phyloP scores from a whole-genome alignment of 2,113 vertebrate genomes.

The Danio rerio region DNA sequence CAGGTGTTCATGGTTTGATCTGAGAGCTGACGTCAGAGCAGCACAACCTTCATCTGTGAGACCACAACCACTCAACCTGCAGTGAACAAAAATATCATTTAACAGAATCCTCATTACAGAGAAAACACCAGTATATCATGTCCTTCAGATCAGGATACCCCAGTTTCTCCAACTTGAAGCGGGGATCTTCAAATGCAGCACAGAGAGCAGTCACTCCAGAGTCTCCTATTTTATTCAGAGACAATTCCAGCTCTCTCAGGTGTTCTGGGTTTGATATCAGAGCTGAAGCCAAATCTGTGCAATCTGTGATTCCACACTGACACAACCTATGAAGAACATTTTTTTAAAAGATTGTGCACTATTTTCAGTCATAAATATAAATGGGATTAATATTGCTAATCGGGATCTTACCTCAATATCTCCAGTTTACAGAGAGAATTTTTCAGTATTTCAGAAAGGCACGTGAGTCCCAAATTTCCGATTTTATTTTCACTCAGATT shows the following conservation, averaged over 20 bases:
- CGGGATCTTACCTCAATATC: background rate
- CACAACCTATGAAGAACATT: background rate
- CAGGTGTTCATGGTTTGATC: too few species aligned
- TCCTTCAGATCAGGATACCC: background rate
- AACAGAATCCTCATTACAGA: background rate
- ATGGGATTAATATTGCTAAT: background rate
- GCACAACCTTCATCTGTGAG: too few species aligned
- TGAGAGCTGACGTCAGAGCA: too few species aligned
- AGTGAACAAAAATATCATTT: background rate
- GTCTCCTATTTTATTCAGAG: background rate
- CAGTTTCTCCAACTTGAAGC: background rate
- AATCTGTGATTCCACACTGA: background rate
- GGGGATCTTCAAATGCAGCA: background rate
- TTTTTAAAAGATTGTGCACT: background rate
- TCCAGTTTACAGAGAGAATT: background rate
- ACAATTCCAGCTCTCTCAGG: background rate
- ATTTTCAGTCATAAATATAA: background rate
- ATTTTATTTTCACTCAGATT: background rate
- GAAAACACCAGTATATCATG: background rate
- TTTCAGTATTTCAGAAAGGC: background rate
- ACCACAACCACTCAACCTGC: background rate
- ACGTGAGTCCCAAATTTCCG: background rate
- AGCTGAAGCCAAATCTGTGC: background rate
- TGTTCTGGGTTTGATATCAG: background rate
- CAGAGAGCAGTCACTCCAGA: background rate